Base-by-base conservation (phyloP, 2,797 vertebrate species). In the Sebastes goodei region DNA sequence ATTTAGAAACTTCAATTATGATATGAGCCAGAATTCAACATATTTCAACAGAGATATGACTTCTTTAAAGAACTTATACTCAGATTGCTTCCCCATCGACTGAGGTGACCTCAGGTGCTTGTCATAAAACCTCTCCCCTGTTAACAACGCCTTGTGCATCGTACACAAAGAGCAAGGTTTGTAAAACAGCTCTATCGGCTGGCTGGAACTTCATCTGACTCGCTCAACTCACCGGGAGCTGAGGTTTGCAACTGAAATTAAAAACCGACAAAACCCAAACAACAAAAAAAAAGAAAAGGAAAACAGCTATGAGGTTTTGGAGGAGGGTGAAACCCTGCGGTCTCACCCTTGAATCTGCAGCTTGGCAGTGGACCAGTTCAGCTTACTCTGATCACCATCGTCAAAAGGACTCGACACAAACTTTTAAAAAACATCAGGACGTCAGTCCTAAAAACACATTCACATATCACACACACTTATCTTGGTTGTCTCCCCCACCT, bases 371-470 rank as follows among this genome's bases (percentile, higher is more conserved):
- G 94, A 95, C 93, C 94, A 95, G 92, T 93, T 94, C 94, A 93
- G 92, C 93, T 94, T 95, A 92, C 93, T 95, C 93, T 94, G 94
- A 95, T 94, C 93, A 71, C 94, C 93, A 88, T 95, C 89, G 77
- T 95, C 94, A 95, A 94, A 94, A 94, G 92, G 92, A 94, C 92
- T 95, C 76, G 90, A 95, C 92, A 95, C 89, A 92, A 95, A 95
- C 94, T 94, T 92, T 95, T 95, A 95, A 95, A 96, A 95, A 95
- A 96, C 94, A 94, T 94, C 93, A 96, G 94, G 94, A 94, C 94
- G 42, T 96, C 92, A 88, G 93, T 95, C 94, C 94, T 93, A 95
- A 95, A 95, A 95, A 94, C 94, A 95, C 93, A 95, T 95, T 95
- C 93, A 95, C 93, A 95, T 94, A 93, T 95, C 93, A 95, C 94